Percentiles rank a stretch among this genome's conserved stretches.
phyloP scores from a whole-genome alignment of 1,140 invertebrate genomes.

The Aphis craccivora region DNA sequence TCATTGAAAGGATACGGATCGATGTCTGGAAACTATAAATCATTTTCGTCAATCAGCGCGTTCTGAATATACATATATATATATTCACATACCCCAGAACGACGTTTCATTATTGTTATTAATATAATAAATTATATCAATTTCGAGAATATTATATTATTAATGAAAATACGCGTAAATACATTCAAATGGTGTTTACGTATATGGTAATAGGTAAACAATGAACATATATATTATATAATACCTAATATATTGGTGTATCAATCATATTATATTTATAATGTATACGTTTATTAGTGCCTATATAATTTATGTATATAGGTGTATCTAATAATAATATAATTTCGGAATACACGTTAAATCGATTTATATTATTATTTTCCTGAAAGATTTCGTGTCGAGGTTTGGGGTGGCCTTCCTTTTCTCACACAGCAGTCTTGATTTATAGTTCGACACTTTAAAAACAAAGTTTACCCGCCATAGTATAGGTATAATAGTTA shows the following conservation, averaged over 20 bases:
- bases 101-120: background rate
- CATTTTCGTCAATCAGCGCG: background rate
- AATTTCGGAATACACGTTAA: background rate
- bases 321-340: background rate
- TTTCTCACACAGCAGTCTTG: background rate
- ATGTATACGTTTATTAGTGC: background rate
- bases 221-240: background rate
- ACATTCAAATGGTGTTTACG: background rate
- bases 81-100: background rate
- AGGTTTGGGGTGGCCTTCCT: background rate
- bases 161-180: background rate
- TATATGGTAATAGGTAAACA: background rate
- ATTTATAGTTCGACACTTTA: conserved; percentile 17
- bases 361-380: background rate
- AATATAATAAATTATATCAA: background rate
- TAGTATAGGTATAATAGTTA: background rate
- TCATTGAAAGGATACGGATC: background rate
- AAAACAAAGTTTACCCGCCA: conserved; percentile 27
- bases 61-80: background rate
- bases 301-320: background rate
- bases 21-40: background rate
- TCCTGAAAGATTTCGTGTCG: background rate
- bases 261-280: conserved; percentile 23
- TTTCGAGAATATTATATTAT: background rate
- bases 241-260: background rate